Evolutionary conservation across 2,888 invertebrate species (phyloP).

Genomic region (Drosophila picticornis): DNA sequence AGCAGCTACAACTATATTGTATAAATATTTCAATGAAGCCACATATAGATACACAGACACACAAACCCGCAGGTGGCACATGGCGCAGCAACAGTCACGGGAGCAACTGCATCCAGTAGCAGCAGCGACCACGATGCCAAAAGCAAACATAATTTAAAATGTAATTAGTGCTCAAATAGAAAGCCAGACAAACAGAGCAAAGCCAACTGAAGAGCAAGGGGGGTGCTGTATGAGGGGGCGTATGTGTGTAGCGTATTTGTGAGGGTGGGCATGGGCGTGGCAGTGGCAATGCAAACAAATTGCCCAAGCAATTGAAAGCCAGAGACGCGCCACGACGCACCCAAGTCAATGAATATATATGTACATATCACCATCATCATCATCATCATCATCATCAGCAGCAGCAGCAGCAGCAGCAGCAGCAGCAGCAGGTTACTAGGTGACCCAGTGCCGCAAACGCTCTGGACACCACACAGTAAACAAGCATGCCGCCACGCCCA

Average conservation of each 20-base stretch:
- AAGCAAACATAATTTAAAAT: conserved; percentile 82
- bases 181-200: conserved; percentile 71
- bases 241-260: conserved; percentile 4
- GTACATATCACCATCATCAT: conserved; percentile 40
- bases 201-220: not conserved
- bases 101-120: conserved; percentile 49
- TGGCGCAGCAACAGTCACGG: conserved; percentile 46
- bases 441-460: conserved; percentile 74
- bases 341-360: conserved; percentile 71
- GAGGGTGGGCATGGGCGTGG: conserved; percentile 49
- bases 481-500: conserved; percentile 20
- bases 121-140: conserved; percentile 58
- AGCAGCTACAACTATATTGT: conserved; percentile 73
- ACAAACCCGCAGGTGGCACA: conserved; percentile 30
- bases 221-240: not conserved
- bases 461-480: conserved; percentile 38
- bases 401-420: no score
- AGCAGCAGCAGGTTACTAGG: conserved; percentile 77
- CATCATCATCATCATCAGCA: no score
- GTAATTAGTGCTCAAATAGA: conserved; percentile 82
- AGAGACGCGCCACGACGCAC: conserved; percentile 33
- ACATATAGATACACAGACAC: conserved; percentile 4
- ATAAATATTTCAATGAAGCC: conserved; percentile 76
- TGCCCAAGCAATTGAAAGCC: conserved; percentile 61
- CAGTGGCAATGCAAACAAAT: conserved; percentile 70